phyloP scores from a whole-genome alignment of 2,797 vertebrate genomes.

The Acanthurus tractus region DNA sequence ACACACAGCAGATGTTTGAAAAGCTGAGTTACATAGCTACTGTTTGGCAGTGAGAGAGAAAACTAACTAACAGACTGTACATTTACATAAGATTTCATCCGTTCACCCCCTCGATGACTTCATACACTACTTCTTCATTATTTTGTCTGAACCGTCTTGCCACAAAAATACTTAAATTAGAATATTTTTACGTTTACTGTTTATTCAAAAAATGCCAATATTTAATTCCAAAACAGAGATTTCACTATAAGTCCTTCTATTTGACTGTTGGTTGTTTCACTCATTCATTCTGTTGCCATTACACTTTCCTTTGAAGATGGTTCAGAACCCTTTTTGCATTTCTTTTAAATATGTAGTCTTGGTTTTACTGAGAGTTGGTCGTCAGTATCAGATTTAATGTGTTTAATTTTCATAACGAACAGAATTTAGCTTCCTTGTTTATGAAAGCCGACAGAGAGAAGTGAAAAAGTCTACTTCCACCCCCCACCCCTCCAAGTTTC shows the following conservation, averaged over 20 bases:
- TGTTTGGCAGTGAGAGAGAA: constrained; percentile 15
- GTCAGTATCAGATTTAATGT: neutral
- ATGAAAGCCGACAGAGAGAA: constrained; percentile 59
- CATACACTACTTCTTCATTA: neutral
- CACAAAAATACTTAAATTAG: too few species aligned
- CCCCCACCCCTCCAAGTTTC: neutral
- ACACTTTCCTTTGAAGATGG: neutral
- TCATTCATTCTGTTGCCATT: neutral
- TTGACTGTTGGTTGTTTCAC: neutral
- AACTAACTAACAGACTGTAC: neutral
- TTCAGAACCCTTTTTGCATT: constrained; percentile 8
- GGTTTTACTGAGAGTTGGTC: constrained; percentile 8
- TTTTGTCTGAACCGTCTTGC: neutral
- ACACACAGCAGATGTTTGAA: constrained; percentile 17
- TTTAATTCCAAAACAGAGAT: constrained; percentile 1
- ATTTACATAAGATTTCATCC: neutral
- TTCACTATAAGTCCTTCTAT: neutral
- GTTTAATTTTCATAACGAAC: constrained; percentile 12
- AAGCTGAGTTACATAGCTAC: constrained; percentile 14
- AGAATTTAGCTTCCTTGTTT: constrained; percentile 25
- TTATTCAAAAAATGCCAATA: neutral
- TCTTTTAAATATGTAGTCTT: constrained; percentile 12
- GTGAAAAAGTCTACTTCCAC: constrained; percentile 49
- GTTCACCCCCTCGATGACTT: neutral
- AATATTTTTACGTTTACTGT: too few species aligned